Evolutionary conservation across 2,797 vertebrate genomes (phyloP).

Genomic region (Thaleichthys pacificus): DNA sequence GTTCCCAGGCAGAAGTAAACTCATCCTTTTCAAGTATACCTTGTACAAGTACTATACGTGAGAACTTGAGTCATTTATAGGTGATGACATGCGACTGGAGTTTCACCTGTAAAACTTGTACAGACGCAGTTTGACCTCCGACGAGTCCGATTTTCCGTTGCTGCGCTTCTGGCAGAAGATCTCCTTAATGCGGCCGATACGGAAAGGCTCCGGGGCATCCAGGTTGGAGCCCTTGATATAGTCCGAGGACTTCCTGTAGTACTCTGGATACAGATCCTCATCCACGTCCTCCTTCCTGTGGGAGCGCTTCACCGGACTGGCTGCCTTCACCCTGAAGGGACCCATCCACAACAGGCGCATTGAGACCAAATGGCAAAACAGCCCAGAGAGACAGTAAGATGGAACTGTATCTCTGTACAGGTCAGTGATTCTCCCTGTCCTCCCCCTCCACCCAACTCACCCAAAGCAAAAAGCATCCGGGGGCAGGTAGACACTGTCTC

Average conservation of each 20-base stretch:
- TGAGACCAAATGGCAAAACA: not conserved
- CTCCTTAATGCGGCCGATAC: slow-evolving; percentile 88
- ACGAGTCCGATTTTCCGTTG: slow-evolving; percentile 81
- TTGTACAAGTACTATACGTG: no score
- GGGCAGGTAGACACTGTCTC: slow-evolving; percentile 85
- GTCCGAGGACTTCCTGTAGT: slow-evolving; percentile 95
- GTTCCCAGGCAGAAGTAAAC: no score
- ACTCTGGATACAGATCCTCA: slow-evolving; percentile 92
- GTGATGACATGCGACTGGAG: not conserved
- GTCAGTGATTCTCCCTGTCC: no score
- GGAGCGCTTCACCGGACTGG: slow-evolving; percentile 87
- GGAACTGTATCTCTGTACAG: not conserved
- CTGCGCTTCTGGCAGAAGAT: slow-evolving; percentile 86
- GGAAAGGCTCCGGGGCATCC: slow-evolving; percentile 88
- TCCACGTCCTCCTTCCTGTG: slow-evolving; percentile 90
- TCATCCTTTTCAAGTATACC: no score
- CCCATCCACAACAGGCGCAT: not conserved
- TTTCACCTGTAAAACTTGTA: slow-evolving; percentile 93
- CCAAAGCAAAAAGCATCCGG: slow-evolving; percentile 87
- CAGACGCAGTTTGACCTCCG: slow-evolving; percentile 85
- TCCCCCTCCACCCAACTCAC: slow-evolving; percentile 56
- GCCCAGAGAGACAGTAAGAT: not conserved
- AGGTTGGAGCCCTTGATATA: slow-evolving; percentile 98
- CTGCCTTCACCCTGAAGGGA: slow-evolving; percentile 79
- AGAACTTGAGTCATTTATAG: not conserved